Base-by-base conservation (phyloP, 2,113 vertebrate genomes). In the Cyprinodon tularosa region DNA sequence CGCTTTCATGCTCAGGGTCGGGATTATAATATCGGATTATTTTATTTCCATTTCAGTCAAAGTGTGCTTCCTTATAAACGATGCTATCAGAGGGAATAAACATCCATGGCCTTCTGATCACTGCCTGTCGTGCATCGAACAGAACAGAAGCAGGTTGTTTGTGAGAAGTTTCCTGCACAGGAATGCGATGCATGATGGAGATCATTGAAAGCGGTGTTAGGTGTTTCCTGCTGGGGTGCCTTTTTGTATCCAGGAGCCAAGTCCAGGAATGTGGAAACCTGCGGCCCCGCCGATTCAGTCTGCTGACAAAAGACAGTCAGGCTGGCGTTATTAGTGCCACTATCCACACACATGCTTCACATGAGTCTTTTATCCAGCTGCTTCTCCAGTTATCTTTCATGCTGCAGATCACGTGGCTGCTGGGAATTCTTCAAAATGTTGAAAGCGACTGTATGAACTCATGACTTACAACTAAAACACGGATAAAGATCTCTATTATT, bases 181-280 rank as follows among this genome's bases (percentile, higher is more conserved):
- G 82, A 81, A 77, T 74, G 71, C 47, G 7, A 40, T 37, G 37
- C 42, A 68, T 5, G 75, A n/a, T 6, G 53, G 67, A 53, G 81
- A 70, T 77, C 7, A 22, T 68, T 53, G 84, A 70, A 86, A 29
- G 74, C 71, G 78, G 76, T 74, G 77, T 83, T 65, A 73, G 76
- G 74, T 47, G 77, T 53, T 59, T 61, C 86, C 81, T 86, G 84
- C 86, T 84, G 84, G 17, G 75, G 86, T 84, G 90, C 85, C 87
- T 89, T 76, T 67, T 72, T 66, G 92, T 92, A 92, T 90, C 93
- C 89, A 89, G 66, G 91, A 88, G 83, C 81, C 83, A 62, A 83
- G 73, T 84, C 76, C 53, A 74, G 90, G 91, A 93, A 92, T 94
- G 89, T 86, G 90, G 88, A 89, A 81, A 90, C 93, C 86, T 93